phyloP scores from a whole-genome alignment of 2,888 invertebrate genomes.

The Aphodius granarius region DNA sequence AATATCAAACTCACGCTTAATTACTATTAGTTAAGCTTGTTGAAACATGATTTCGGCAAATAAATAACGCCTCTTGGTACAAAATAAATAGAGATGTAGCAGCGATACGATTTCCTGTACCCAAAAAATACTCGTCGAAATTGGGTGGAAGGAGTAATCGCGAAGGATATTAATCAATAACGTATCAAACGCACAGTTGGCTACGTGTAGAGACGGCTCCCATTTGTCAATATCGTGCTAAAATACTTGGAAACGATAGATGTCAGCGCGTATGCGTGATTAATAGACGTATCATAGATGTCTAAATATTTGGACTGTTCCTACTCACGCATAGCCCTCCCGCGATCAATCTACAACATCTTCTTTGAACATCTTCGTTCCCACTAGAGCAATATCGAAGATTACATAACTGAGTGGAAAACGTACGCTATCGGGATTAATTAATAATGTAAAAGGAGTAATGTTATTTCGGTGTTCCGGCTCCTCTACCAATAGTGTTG shows the following conservation, averaged over 20 bases:
- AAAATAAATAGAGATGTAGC: neutral
- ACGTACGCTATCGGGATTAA: neutral
- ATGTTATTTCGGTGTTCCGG: neutral
- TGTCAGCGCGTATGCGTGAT: constrained; percentile 16
- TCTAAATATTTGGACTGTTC: constrained; percentile 7
- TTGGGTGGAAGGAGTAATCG: neutral
- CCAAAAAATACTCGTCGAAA: neutral
- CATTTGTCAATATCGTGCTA: constrained; percentile 23
- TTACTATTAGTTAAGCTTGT: no score
- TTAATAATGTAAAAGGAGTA: neutral
- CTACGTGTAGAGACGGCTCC: neutral
- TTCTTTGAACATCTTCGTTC: neutral
- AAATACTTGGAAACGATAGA: constrained; percentile 22
- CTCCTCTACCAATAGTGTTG: neutral
- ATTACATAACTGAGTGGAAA: neutral
- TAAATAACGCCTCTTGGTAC: no score
- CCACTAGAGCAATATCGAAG: neutral
- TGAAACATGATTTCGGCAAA: no score
- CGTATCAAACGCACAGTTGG: neutral
- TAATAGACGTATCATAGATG: constrained; percentile 6
- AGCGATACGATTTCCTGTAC: neutral
- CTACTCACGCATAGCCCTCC: neutral
- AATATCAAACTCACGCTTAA: no score
- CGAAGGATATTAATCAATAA: neutral
- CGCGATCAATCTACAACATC: neutral